Base-by-base conservation (phyloP, 35 echinoderm and acorn worm genomes). In the Apostichopus japonicus region DNA sequence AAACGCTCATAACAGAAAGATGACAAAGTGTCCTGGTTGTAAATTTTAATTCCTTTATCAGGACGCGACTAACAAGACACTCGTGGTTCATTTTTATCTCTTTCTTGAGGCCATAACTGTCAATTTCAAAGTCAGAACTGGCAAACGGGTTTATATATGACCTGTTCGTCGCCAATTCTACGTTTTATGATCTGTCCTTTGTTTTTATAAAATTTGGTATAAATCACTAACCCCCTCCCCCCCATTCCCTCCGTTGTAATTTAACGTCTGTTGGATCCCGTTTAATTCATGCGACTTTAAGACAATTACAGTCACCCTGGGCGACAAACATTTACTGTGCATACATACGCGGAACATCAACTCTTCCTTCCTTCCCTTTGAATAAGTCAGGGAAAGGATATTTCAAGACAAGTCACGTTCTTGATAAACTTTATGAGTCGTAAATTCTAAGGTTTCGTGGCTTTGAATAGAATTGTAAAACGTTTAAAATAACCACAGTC, bases 241-340 rank as follows among this genome's bases (percentile, higher is more conserved):
- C 33, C 33, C 33, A 44, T 44, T 44, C 33, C 33, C 33, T 44
- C 33, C 54, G 71, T 75, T 58, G 54, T 54, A 58, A 84, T 84
- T 84, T 84, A 84, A 58, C 9, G 81, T 84, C 81, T 57, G 17
- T 54, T 17, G 10, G 54, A 57, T 10, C 81, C 33, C 57, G n/a
- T 55, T 84, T 56, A 84, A 57, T 84, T 84, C 81, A 57, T 57
- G 54, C 54, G 54, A 56, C 81, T 44, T 57, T 84, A 84, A 84
- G 27, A 57, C 80, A 57, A 84, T 84, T 84, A 84, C 56, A 22
- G 53, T 84, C 80, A 84, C 80, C 80, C 80, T 19, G 80, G 80
- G 80, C 80, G 80, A 84, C 80, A 84, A 84, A 84, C 80, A 84
- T 84, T 84, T 84, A 84, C 80, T 84, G 80, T 84, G 80, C 80